Evolutionary conservation across 2,888 invertebrate species (phyloP).

Genomic region (Amphipyra berbera): DNA sequence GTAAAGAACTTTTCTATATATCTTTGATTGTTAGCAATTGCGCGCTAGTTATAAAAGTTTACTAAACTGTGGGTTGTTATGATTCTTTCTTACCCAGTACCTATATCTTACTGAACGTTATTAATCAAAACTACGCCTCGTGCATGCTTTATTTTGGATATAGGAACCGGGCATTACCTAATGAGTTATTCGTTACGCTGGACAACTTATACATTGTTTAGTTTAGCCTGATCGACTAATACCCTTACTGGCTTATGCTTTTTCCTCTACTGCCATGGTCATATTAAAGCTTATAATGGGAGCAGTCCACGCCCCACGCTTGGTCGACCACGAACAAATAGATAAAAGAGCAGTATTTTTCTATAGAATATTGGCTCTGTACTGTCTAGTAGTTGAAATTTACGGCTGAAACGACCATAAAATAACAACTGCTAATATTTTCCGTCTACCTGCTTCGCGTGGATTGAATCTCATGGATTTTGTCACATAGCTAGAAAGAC

Average conservation of each 20-base stretch:
- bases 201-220: neutral
- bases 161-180: neutral
- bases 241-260: neutral
- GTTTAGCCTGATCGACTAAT: too few species aligned
- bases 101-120: neutral
- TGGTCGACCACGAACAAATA: constrained; percentile 6
- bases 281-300: neutral
- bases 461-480: constrained; percentile 13
- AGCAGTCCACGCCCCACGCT: neutral
- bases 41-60: neutral
- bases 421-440: too few species aligned
- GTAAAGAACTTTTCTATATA: constrained; percentile 9
- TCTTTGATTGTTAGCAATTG: neutral
- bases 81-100: neutral
- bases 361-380: neutral
- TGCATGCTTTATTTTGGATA: neutral
- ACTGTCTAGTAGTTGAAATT: neutral
- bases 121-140: neutral
- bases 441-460: too few species aligned
- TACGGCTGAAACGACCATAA: too few species aligned
- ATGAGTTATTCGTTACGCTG: neutral
- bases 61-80: neutral
- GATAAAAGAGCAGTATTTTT: neutral
- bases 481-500: constrained; percentile 12
- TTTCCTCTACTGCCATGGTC: too few species aligned